Percentiles rank a stretch among this genome's conserved stretches.
phyloP scores from a whole-genome alignment of 2,888 invertebrate species.

The Xestia rhomboidea region DNA sequence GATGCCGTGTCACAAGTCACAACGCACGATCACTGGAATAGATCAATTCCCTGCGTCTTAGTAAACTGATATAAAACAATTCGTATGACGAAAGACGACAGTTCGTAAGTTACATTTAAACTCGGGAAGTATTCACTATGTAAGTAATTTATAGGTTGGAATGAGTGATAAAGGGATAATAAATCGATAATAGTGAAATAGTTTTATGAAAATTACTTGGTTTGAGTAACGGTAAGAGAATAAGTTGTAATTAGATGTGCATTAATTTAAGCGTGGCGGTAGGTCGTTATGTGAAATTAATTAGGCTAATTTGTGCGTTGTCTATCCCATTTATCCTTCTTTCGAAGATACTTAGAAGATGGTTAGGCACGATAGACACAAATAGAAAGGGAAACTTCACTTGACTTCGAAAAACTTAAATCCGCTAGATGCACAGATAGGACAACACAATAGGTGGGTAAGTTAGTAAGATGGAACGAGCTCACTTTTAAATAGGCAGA shows the following conservation, averaged over 20 bases:
- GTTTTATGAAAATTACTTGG: no score
- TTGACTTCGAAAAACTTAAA: neutral
- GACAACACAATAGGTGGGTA: neutral
- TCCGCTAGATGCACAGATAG: neutral
- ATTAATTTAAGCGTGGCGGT: no score
- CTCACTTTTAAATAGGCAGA: constrained; percentile 14
- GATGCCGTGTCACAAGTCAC: constrained; percentile 1
- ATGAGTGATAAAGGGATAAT: no score
- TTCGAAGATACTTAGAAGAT: neutral
- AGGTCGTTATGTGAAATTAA: no score
- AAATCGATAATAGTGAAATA: no score
- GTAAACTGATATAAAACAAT: neutral
- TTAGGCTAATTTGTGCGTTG: no score
- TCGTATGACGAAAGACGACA: constrained; percentile 2
- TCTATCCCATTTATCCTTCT: no score
- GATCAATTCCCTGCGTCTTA: neutral
- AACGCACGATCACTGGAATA: constrained; percentile 1
- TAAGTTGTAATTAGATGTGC: no score
- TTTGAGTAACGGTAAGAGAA: no score
- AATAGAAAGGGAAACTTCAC: neutral
- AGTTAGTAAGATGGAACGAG: constrained; percentile 9
- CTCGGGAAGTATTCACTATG: neutral
- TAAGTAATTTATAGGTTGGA: no score
- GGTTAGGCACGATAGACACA: constrained; percentile 8
- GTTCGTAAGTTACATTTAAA: neutral